These are phyloP conservation scores for Lepetodrilus schrolli DNA, from an alignment of 2,888 invertebrate genomes.

Conservation along the genomic window DNA sequence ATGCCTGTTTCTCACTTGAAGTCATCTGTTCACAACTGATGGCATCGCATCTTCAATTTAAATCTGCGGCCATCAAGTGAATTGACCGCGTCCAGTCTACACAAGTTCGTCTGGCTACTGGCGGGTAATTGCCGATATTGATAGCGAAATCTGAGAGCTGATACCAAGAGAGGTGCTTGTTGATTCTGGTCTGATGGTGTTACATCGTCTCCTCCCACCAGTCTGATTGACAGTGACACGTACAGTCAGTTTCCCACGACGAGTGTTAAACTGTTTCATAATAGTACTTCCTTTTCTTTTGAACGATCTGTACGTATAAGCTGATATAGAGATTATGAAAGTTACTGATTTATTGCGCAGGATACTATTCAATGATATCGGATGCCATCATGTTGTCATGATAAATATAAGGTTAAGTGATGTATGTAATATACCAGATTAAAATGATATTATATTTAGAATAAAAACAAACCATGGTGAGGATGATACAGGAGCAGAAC, in stretches of 20 bases:
- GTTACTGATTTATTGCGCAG: too few relatives aligned
- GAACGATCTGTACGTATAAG: too few relatives aligned
- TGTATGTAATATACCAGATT: too few relatives aligned
- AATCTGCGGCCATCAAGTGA: background rate
- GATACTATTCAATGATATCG: too few relatives aligned
- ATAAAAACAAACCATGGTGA: too few relatives aligned
- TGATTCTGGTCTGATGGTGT: background rate
- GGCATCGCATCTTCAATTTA: background rate
- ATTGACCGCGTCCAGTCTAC: background rate
- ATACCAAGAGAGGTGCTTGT: background rate
- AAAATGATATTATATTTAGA: too few relatives aligned
- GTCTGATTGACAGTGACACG: constrained; percentile 2
- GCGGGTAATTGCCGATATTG: background rate
- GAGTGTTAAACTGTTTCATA: too few relatives aligned
- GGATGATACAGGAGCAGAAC: too few relatives aligned
- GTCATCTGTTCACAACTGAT: background rate
- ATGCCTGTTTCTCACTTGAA: background rate
- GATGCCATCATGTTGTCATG: too few relatives aligned
- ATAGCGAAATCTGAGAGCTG: background rate
- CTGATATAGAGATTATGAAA: too few relatives aligned
- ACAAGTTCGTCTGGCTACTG: background rate
- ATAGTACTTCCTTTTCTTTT: too few relatives aligned
- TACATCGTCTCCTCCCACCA: background rate
- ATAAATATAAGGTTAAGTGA: too few relatives aligned
- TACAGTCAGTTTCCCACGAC: constrained; percentile 2